These are phyloP conservation scores for Eueremaeus valkanovi DNA, from an alignment of 2,888 invertebrate species.

Conservation along the genomic window DNA sequence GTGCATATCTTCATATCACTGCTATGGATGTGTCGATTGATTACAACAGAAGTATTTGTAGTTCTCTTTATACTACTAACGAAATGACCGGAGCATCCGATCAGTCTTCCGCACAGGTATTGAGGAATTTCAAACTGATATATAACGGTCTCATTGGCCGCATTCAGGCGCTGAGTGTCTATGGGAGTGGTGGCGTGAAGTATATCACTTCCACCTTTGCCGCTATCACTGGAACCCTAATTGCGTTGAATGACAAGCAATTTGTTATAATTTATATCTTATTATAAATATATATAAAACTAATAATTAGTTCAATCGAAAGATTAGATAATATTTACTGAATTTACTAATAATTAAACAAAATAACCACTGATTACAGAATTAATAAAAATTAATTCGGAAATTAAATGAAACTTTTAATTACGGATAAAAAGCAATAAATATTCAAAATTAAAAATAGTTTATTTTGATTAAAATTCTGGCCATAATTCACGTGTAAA, in stretches of 20 bases:
- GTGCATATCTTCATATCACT: constrained; percentile 74
- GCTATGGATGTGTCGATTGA: constrained; percentile 72
- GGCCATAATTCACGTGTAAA: too few relatives aligned
- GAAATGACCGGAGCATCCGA: constrained; percentile 75
- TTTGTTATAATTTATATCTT: background rate
- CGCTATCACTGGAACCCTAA: constrained; percentile 74
- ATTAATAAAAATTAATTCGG: too few relatives aligned
- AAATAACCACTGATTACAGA: too few relatives aligned
- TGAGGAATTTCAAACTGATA: constrained; percentile 55
- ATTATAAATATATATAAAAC: too few relatives aligned
- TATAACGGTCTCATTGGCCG: constrained; percentile 1
- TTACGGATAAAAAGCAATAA: too few relatives aligned
- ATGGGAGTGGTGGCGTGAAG: constrained; percentile 29
- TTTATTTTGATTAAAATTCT: too few relatives aligned
- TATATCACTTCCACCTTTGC: constrained; percentile 69
- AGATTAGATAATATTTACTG: background rate
- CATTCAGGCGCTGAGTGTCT: background rate
- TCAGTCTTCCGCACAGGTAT: constrained; percentile 73
- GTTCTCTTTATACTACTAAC: constrained; percentile 71
- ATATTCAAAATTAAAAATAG: too few relatives aligned
- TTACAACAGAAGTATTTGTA: constrained; percentile 70
- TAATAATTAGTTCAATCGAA: background rate
- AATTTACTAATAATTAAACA: too few relatives aligned
- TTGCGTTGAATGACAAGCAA: background rate
- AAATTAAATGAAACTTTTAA: too few relatives aligned